Base-by-base conservation (phyloP, 2,888 invertebrate species). In the Microchrysa polita region DNA sequence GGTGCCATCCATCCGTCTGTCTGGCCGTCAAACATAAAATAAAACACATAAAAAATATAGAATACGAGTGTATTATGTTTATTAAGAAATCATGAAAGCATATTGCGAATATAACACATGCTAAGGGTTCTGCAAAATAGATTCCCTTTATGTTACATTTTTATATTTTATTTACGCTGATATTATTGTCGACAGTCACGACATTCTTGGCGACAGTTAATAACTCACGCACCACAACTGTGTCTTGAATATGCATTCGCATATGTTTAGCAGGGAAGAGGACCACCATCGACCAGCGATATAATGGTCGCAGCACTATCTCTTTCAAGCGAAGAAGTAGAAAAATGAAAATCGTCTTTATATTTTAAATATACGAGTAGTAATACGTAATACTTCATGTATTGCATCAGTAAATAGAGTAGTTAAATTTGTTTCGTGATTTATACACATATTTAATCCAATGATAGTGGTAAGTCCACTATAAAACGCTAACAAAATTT, bases 161-260 rank as follows among this genome's bases (percentile, higher is more conserved):
- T 23, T 60, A n/a, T 27, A n/a, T 7, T 34, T 34, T 34, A 34
- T 34, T 34, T 34, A 34, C 27, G 40, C 59, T 48, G 48, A 60
- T 57, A 44, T 12, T 60, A 42, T 44, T n/a, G 48, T 44, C 27
- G 59, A 60, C 72, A 44, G 60, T 72, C 72, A 72, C 60, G 72
- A 72, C 60, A 60, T 20, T 22, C 20, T 48, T 72, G 72, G 72
- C 72, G 72, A 72, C 72, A 23, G 60, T 60, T 57, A 72, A 72
- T 72, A 60, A 59, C 60, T 72, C 72, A 48, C 72, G 72, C 57
- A 69, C 42, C 27, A 48, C 10, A 44, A 14, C 60, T 44, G 59
- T 40, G 18, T 18, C 48, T 12, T n/a, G 5, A 48, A 48, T 48
- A 48, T n/a, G n/a, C n/a, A n/a, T n/a, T n/a, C n/a, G n/a, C n/a